Percentiles rank a stretch among this genome's conserved stretches.
phyloP scores from a whole-genome alignment of 2,888 invertebrate genomes.

The Nephrotoma guestfalica region DNA sequence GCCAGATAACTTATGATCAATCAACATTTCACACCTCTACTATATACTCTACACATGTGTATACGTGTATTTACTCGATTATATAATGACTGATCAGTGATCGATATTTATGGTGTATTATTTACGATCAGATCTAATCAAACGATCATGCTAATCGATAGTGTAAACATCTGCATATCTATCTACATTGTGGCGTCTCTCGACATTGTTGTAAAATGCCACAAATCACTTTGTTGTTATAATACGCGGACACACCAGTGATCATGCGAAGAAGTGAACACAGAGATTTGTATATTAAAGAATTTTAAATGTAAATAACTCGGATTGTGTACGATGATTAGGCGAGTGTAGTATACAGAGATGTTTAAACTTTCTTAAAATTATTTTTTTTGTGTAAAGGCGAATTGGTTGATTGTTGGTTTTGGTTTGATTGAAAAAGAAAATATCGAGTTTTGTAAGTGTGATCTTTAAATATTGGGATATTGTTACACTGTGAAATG shows the following conservation, averaged over 20 bases:
- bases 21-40: background rate
- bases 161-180: background rate
- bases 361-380: background rate
- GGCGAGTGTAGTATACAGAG: background rate
- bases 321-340: background rate
- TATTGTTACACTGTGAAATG: background rate
- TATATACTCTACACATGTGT: background rate
- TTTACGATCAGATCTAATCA: background rate
- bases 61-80: background rate
- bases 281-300: background rate
- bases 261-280: background rate
- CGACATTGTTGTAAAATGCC: background rate
- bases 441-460: background rate
- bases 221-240: background rate
- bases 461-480: background rate
- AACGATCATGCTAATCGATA: background rate
- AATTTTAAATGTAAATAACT: background rate
- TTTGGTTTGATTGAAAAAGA: background rate
- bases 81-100: background rate
- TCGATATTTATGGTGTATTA: background rate
- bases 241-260: background rate
- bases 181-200: background rate
- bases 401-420: background rate
- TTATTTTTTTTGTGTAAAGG: background rate
- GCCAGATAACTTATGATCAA: background rate